Conservation (phyloP, 2,888 invertebrate species). For the Drosophila meridiana region DNA sequence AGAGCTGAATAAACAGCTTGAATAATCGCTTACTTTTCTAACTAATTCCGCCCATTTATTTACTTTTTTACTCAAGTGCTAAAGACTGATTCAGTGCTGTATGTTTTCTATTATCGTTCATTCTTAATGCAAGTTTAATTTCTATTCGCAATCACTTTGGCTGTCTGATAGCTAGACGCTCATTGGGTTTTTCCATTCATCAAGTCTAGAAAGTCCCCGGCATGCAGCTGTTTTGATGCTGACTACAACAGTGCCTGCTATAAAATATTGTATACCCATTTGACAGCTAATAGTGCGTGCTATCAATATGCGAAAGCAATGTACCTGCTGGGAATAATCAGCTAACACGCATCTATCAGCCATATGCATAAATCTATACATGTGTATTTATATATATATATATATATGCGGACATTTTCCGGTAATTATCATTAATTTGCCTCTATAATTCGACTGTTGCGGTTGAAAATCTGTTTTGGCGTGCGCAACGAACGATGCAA, state of each 20-base stretch:
- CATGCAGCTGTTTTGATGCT: conserved; percentile 17
- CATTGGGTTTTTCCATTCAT: conserved; percentile 27
- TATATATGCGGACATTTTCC: conserved; percentile 65
- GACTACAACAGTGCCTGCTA: conserved; percentile 30
- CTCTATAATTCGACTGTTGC: conserved; percentile 59
- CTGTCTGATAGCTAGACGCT: background rate
- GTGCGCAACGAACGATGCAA: conserved; percentile 67
- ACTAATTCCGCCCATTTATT: background rate
- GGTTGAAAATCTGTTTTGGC: conserved; percentile 46
- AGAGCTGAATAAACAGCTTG: background rate
- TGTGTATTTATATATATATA: conserved; percentile 13
- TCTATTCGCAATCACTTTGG: background rate
- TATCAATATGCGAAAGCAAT: background rate
- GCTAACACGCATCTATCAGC: conserved; percentile 25
- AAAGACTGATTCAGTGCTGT: background rate
- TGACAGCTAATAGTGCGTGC: conserved; percentile 65
- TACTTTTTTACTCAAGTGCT: background rate
- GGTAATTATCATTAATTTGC: conserved; percentile 76
- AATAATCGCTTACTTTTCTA: background rate
- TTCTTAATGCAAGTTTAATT: background rate
- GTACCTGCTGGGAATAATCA: conserved; percentile 25
- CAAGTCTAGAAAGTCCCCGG: background rate
- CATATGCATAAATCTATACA: conserved; percentile 10
- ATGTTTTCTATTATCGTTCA: background rate
- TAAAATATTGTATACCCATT: conserved; percentile 21